Evolutionary conservation across 2,113 vertebrate genomes (phyloP), one percentile per base, ranked within the genome.

Genomic region (Phaethon lepturus): DNA sequence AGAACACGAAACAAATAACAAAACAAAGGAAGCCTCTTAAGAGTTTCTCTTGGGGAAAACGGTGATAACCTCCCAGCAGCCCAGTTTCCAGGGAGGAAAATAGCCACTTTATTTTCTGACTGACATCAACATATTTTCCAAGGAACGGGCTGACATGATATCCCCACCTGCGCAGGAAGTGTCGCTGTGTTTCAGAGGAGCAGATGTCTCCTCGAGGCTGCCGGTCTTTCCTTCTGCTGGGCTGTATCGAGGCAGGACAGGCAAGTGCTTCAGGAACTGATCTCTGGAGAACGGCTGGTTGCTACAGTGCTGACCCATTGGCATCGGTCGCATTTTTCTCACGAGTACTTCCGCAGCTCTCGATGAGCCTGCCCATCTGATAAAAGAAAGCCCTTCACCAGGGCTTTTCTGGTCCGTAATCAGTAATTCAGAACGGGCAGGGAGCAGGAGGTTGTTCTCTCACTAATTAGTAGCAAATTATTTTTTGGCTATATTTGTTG

Each of bases 161-260:
- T 89, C 90, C 55, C 87, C 95, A 95, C 93, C 97, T 97, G 96
- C 82, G 38, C 42, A 83, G 97, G 97, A 97, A 96, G 45, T 71
- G 76, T 42, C 31, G 8, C 91, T 86, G 78, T 91, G 73, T 83
- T 94, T 96, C 83, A 84, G 67, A 80, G 80, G 63, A 63, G 75
- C 73, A 96, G 94, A 71, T 90, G 74, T 85, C 86, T 95, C 72
- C 88, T 95, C 63, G 56, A 75, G 68, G 47, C 62, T 80, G 38
- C 20, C 59, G 8, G 35, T 71, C 50, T 78, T 89, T 45, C 35
- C 49, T 95, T 92, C 52, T 85, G 68, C 60, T 40, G 14, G 53
- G 5, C 44, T 64, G 3, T 53, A 7, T 28, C 28, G 80, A 73
- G 75, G 31, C 19, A 50, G 58, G 49, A n/a, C 16, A 25, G 53